Conservation (phyloP, 2,797 vertebrate genomes). For the Rousettus madagascariensis region DNA sequence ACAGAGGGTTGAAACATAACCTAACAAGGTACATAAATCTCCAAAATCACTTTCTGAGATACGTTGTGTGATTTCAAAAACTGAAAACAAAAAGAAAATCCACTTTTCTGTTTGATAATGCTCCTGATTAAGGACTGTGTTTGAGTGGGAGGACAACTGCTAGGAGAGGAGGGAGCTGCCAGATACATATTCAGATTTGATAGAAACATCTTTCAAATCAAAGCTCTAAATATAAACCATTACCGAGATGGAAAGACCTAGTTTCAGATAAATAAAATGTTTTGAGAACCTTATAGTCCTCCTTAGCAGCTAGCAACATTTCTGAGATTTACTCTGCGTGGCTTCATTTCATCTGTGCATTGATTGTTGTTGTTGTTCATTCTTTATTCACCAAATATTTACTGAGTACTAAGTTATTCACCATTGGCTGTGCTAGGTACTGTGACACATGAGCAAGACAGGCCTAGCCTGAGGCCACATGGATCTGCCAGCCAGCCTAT, state of each 20-base stretch:
- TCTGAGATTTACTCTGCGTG: neutral
- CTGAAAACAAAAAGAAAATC: neutral
- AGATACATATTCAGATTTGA: neutral
- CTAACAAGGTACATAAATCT: neutral
- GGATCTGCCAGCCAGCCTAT: neutral
- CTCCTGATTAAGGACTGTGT: neutral
- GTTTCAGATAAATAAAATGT: neutral
- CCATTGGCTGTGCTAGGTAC: neutral
- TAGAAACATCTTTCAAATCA: neutral
- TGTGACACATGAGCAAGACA: neutral
- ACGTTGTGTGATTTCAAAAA: neutral
- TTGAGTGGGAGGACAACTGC: neutral
- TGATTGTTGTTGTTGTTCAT: neutral
- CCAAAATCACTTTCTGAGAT: neutral
- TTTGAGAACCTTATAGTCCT: neutral
- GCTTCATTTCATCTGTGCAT: neutral
- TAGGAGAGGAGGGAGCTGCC: neutral
- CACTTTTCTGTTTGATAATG: neutral
- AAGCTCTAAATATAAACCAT: neutral
- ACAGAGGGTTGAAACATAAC: conserved; percentile 46
- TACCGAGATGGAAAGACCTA: neutral
- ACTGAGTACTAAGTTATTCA: neutral
- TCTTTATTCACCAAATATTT: neutral
- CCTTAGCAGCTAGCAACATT: neutral
- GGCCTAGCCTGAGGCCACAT: neutral